Conservation (phyloP, 2,113 vertebrate species). For the Hippocampus comes region DNA sequence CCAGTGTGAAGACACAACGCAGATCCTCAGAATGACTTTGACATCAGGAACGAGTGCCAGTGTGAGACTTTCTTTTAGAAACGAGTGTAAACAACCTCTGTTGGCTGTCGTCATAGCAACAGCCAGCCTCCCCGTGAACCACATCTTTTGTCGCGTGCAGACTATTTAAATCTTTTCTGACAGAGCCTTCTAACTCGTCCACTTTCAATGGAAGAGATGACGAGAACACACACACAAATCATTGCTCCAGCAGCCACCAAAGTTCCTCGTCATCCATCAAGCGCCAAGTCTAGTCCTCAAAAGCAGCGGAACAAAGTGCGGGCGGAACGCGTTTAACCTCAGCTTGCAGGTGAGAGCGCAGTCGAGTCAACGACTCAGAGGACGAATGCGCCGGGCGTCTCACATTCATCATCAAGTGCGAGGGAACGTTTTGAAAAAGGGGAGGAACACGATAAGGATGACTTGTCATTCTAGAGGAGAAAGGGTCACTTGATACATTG, state of each 20-base stretch:
- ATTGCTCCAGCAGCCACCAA: not conserved
- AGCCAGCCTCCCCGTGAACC: slow-evolving; percentile 18
- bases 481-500: not conserved
- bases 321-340: not conserved
- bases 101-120: slow-evolving; percentile 11
- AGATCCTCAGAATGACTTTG: not conserved
- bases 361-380: not conserved
- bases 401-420: slow-evolving; percentile 43
- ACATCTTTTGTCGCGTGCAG: slow-evolving; percentile 1
- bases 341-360: not conserved
- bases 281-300: not conserved
- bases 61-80: not conserved
- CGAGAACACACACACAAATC: not conserved
- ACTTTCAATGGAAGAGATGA: slow-evolving; percentile 11
- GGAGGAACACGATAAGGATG: slow-evolving; percentile 7
- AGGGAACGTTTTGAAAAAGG: slow-evolving; percentile 28
- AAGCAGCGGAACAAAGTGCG: not conserved
- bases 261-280: slow-evolving; percentile 1
- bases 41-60: not conserved
- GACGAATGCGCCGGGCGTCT: not conserved
- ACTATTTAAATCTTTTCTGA: slow-evolving; percentile 16
- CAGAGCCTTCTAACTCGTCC: slow-evolving; percentile 17
- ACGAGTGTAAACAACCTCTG: slow-evolving; percentile 22
- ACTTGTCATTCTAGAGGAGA: slow-evolving; percentile 9
- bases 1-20: not conserved